These are phyloP conservation scores for Cygnus buccinator DNA, from an alignment of 2,113 vertebrate genomes.

Conservation along the genomic window DNA sequence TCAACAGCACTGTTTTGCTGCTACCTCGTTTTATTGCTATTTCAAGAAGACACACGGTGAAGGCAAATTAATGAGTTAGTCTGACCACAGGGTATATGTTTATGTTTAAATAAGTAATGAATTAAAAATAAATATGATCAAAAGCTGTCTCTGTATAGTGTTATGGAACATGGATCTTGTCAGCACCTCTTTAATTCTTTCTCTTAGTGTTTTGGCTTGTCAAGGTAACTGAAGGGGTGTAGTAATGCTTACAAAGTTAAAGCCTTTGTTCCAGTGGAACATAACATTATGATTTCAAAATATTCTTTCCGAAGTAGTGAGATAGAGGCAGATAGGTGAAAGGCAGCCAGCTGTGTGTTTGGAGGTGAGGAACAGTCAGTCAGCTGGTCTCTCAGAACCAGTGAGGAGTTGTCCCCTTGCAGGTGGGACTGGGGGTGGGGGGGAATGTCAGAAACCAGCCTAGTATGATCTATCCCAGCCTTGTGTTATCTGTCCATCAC, in stretches of 20 bases:
- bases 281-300: not conserved
- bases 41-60: not conserved
- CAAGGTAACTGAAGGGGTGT: not conserved
- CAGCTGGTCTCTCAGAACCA: not conserved
- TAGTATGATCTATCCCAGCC: not conserved
- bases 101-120: not conserved
- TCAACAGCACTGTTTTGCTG: not conserved
- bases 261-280: not conserved
- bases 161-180: not conserved
- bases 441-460: not conserved
- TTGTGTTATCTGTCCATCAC: not conserved
- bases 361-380: not conserved
- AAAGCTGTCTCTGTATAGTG: not conserved
- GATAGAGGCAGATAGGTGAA: not conserved
- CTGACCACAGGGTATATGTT: not conserved
- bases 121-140: not conserved
- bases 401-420: not conserved
- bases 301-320: not conserved
- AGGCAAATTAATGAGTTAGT: not conserved
- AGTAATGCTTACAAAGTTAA: not conserved
- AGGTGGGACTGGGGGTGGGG: not conserved
- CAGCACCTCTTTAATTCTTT: not conserved
- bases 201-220: not conserved
- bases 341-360: not conserved
- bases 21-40: not conserved